Evolutionary conservation across 2,888 invertebrate genomes (phyloP), one percentile per base, ranked within the genome.

Genomic region (Odontocolon sp.): DNA sequence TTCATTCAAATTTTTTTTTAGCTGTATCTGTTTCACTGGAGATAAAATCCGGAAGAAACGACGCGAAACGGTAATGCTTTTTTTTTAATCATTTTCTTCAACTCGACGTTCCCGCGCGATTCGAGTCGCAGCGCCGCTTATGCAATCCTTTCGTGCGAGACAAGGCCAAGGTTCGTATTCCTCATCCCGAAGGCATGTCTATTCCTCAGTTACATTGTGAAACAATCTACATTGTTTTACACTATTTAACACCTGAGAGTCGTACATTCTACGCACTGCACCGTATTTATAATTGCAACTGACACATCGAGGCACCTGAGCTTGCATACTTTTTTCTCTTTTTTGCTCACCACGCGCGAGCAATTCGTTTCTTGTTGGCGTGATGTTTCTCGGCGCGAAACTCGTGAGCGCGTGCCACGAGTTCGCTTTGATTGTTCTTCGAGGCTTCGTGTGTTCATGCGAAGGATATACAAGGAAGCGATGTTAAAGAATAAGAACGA

Each of bases 121-220:
- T 56, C 54, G 38, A 33, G 64, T 66, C 64, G 70, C 69, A 76
- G 67, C 72, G 64, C 73, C 67, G 81, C 86, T 87, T 87, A 88
- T 83, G 86, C 87, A 88, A 87, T 81, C 80, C 85, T 83, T 82
- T 84, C 80, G 79, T 81, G 81, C 79, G 78, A 85, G 84, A 84
- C 87, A 87, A 87, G 87, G 87, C 86, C 86, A 87, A 87, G 87
- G 87, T 85, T 85, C 52, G 33, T 76, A 59, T 67, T 75, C 68
- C 45, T 77, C 67, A 50, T 71, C 36, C 33, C n/a, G n/a, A n/a
- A n/a, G n/a, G n/a, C n/a, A n/a, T n/a, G n/a, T 38, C 28, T 54
- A 54, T 70, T 36, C 54, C 69, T 21, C n/a, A 23, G 23, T 69
- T 40, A 26, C 50, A n/a, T n/a, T n/a, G n/a, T n/a, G n/a, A n/a